Evolutionary conservation across 2,113 vertebrate species (phyloP).

Genomic region (Eulacestoma nigropectus): DNA sequence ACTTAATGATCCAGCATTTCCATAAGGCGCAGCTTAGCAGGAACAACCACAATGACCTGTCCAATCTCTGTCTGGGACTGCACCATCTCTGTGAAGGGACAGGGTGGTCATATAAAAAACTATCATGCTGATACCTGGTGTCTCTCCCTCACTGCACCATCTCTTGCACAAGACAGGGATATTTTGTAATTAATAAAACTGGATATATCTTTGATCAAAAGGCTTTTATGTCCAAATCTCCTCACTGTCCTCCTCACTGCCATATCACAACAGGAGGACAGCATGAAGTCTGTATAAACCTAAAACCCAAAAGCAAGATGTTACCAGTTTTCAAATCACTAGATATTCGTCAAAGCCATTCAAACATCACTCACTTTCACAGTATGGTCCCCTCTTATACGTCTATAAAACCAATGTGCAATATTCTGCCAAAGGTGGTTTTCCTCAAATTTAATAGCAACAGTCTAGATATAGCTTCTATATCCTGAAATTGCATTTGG

Average conservation of each 20-base stretch:
- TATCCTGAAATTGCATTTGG: not conserved
- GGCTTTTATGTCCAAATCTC: not conserved
- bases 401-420: not conserved
- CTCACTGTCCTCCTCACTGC: not conserved
- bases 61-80: not conserved
- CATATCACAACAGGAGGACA: not conserved
- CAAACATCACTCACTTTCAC: not conserved
- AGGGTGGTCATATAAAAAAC: not conserved
- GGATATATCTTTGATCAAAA: not conserved
- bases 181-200: not conserved
- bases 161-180: not conserved
- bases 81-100: not conserved
- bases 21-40: accelerated
- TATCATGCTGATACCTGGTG: accelerated
- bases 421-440: not conserved
- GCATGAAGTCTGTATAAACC: not conserved
- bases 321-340: not conserved
- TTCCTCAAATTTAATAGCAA: not conserved
- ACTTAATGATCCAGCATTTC: not conserved
- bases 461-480: not conserved
- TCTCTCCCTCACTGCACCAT: not conserved
- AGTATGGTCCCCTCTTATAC: not conserved
- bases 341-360: not conserved
- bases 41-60: not conserved
- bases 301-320: not conserved